Base-by-base conservation (phyloP, 1,140 invertebrate species). In the Temnothorax nylanderi region DNA sequence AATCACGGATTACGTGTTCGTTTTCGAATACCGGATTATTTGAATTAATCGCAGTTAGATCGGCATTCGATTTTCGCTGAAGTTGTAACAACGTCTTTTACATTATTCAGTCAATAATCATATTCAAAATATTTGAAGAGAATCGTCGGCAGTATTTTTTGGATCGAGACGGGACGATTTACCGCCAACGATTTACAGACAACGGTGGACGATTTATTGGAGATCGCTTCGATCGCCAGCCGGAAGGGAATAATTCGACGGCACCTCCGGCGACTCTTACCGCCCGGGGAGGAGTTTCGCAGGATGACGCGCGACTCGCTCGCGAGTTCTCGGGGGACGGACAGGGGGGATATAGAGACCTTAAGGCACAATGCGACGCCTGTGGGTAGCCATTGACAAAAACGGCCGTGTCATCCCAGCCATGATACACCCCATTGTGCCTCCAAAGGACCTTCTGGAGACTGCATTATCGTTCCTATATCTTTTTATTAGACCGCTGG, bases 401-500 rank as follows among this genome's bases (percentile, higher is more conserved):
- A 92, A 92, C 86, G 87, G 92, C 90, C 90, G 89, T 92, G 90
- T 92, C 92, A 92, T 92, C 69, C 89, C 87, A 91, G 90, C 86
- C 92, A 92, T 92, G 92, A 92, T 92, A 92, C 91, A 91, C 91
- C 89, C 92, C 90, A 92, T 92, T 92, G 92, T 92, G 89, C 87
- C 86, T 86, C 78, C 91, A 89, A 88, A 87, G 89, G 90, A 91
- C 89, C 87, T 90, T 89, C 85, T 90, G 90, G 90, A 84, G 89
- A 90, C 90, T 88, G 89, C 86, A 90, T 92, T 92, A 92, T 92
- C 91, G 88, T 86, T 90, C 54, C 90, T 87, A 88, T 90, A 92
- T 92, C 91, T 87, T 92, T 92, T 92, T 92, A 92, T 92, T 92
- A 91, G 87, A 71, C 64, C 64, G 77, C 85, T 69, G 72, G 77